Conservation (phyloP, 23 tunicate species). For the Corella eumyota region DNA sequence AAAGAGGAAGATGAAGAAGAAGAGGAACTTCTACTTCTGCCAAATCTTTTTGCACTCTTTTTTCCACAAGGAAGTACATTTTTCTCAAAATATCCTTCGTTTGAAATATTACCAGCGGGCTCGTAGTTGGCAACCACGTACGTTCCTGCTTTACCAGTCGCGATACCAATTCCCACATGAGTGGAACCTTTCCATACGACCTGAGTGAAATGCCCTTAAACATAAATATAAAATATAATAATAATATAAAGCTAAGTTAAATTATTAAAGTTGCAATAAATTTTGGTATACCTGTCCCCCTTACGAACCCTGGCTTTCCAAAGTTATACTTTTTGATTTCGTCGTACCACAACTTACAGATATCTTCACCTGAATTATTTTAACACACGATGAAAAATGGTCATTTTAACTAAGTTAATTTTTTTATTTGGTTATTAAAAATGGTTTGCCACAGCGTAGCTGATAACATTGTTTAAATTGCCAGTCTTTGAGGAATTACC, state of each 20-base stretch:
- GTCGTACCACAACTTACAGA: conserved; percentile 74
- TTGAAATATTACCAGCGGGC: conserved; percentile 53
- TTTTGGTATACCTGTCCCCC: conserved; percentile 61
- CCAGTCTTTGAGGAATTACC: conserved; percentile 28
- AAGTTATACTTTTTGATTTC: conserved; percentile 65
- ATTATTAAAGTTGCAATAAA: too few species aligned
- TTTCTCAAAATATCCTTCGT: conserved; percentile 35
- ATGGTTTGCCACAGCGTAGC: too few species aligned
- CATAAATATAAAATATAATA: not conserved
- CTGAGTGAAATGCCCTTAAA: conserved; percentile 92
- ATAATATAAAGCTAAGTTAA: too few species aligned
- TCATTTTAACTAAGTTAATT: too few species aligned
- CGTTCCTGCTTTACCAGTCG: conserved; percentile 25
- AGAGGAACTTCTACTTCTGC: not conserved
- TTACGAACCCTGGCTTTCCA: conserved; percentile 22
- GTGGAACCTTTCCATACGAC: conserved; percentile 74
- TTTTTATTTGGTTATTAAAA: too few species aligned
- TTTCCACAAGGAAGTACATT: conserved; percentile 11
- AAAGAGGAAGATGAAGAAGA: not conserved
- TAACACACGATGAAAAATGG: too few species aligned
- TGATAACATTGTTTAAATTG: too few species aligned
- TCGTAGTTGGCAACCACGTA: conserved; percentile 69
- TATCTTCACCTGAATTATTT: conserved; percentile 38
- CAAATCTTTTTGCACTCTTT: not conserved
- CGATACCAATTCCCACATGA: conserved; percentile 62